phyloP scores from a whole-genome alignment of 2,888 invertebrate species.

The Strigamia transsilvanica region DNA sequence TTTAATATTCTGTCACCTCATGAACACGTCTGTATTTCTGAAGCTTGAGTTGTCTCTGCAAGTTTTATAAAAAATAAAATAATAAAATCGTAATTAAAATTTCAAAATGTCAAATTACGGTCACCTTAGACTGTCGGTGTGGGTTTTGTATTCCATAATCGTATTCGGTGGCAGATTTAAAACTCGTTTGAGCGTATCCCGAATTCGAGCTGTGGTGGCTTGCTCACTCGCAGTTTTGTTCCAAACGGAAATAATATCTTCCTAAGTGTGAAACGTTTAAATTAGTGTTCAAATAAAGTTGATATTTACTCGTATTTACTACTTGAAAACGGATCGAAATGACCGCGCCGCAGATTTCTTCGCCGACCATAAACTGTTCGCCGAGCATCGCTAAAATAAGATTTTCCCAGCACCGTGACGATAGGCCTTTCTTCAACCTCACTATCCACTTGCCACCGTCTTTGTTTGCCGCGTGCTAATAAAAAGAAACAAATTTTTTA shows the following conservation, averaged over 20 bases:
- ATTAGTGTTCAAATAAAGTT: neutral
- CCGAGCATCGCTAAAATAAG: slow-evolving; percentile 97
- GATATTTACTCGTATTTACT: slow-evolving; percentile 53
- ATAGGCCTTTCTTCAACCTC: slow-evolving; percentile 89
- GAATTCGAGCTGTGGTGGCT: slow-evolving; percentile 85
- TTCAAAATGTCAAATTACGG: neutral
- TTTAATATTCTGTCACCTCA: slow-evolving; percentile 58
- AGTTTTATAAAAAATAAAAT: slow-evolving; percentile 55
- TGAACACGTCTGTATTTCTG: slow-evolving; percentile 65
- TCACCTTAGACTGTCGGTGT: slow-evolving; percentile 75
- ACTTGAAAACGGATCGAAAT: slow-evolving; percentile 93
- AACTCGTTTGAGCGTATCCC: slow-evolving; percentile 93
- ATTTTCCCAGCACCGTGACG: slow-evolving; percentile 98
- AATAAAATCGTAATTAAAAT: too few relatives aligned
- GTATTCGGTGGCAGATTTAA: slow-evolving; percentile 92
- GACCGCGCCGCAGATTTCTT: slow-evolving; percentile 98
- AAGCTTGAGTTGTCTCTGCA: slow-evolving; percentile 67
- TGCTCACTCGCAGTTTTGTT: slow-evolving; percentile 93
- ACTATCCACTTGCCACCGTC: slow-evolving; percentile 99
- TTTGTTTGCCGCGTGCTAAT: slow-evolving; percentile 87
- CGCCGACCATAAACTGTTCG: slow-evolving; percentile 98
- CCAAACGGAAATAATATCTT: slow-evolving; percentile 97
- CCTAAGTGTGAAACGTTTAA: slow-evolving; percentile 69
- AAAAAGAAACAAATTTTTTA: slow-evolving; percentile 50
- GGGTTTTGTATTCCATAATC: slow-evolving; percentile 86